Conservation (phyloP, 2,797 vertebrate species). For the Halcyon smyrnensis region DNA sequence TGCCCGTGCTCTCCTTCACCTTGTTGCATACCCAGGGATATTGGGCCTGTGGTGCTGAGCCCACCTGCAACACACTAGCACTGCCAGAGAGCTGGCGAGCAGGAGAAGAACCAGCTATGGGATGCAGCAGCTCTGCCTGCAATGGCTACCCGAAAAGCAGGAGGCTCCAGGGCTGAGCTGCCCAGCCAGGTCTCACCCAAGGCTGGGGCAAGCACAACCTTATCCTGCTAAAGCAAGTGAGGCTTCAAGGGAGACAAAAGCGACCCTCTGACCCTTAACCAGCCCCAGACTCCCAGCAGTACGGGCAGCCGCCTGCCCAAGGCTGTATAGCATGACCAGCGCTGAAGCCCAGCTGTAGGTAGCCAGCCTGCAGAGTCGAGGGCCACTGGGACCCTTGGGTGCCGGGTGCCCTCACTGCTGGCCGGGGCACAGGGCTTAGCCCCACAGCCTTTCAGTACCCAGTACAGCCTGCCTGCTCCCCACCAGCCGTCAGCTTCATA, state of each 20-base stretch:
- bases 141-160: neutral
- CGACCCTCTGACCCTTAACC: rapidly evolving
- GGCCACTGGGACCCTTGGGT: neutral
- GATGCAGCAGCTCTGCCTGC: neutral
- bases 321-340: no score
- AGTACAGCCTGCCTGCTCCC: neutral
- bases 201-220: neutral
- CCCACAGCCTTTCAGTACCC: neutral
- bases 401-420: rapidly evolving
- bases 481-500: neutral
- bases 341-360: neutral
- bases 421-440: rapidly evolving
- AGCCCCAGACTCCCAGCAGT: neutral
- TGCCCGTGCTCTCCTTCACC: neutral
- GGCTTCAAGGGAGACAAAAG: neutral
- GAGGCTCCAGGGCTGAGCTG: neutral
- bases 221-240: neutral
- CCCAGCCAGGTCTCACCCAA: neutral
- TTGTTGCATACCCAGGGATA: rapidly evolving
- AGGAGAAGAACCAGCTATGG: neutral
- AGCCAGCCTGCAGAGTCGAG: neutral
- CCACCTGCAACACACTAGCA: neutral
- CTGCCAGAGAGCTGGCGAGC: neutral
- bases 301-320: neutral
- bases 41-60: neutral